Evolutionary conservation across 1,140 invertebrate species (phyloP).

Genomic region (Zaprionus nigranus): DNA sequence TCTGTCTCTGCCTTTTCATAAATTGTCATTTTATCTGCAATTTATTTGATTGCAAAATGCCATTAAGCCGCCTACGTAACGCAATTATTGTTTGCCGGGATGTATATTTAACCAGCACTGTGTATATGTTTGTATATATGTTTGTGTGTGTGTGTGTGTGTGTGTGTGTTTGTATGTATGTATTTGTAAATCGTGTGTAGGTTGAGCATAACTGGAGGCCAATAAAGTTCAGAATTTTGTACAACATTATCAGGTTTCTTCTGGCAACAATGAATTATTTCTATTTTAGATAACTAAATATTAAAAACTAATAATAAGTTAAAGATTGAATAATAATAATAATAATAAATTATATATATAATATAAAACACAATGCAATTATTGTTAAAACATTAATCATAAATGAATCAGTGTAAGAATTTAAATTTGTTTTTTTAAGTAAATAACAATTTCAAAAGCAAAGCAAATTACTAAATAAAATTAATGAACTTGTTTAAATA

Average conservation of each 20-base stretch:
- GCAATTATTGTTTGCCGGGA: conserved; percentile 25
- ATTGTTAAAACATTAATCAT: background rate
- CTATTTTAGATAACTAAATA: background rate
- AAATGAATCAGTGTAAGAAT: background rate
- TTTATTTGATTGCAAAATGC: conserved; percentile 58
- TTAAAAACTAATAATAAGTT: background rate
- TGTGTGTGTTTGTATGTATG: background rate
- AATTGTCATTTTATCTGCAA: conserved; percentile 53
- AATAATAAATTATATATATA: too few species aligned
- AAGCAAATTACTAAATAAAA: background rate
- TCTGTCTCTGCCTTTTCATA: background rate
- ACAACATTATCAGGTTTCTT: background rate
- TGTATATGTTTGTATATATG: background rate
- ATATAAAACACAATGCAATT: background rate
- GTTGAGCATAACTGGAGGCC: background rate
- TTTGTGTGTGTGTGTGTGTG: background rate
- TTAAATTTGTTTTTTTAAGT: background rate
- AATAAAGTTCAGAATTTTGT: background rate
- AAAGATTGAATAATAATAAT: background rate
- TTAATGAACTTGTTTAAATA: background rate
- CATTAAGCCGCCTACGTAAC: conserved; percentile 36
- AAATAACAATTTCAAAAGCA: background rate
- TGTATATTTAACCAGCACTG: background rate
- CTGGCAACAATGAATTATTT: background rate
- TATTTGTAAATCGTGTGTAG: background rate